Evolutionary conservation across 2,888 invertebrate genomes (phyloP).

Genomic region (Ophioninae sp.): DNA sequence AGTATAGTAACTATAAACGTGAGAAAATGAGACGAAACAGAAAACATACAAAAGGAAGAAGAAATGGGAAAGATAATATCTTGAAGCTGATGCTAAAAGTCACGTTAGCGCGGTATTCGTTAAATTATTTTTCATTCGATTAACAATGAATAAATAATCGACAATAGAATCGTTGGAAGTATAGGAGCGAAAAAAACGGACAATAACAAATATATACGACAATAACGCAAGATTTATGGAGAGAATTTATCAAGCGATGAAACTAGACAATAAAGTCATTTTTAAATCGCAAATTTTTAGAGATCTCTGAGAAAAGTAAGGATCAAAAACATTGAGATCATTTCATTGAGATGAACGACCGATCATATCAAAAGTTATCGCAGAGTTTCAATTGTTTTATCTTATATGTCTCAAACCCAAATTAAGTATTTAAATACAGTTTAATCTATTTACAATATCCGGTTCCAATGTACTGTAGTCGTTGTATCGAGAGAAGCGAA

Average conservation of each 20-base stretch:
- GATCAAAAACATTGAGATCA: constrained; percentile 20
- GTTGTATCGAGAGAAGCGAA: constrained; percentile 8
- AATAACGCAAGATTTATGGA: constrained; percentile 64
- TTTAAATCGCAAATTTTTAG: constrained; percentile 66
- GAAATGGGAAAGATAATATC: neutral
- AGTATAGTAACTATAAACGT: constrained; percentile 13
- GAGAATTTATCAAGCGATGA: constrained; percentile 49
- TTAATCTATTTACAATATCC: constrained; percentile 44
- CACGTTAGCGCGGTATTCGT: neutral
- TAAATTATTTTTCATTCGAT: neutral
- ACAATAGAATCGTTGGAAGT: constrained; percentile 19
- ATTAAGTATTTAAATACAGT: constrained; percentile 47
- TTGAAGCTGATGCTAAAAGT: neutral
- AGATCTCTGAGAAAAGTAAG: constrained; percentile 62
- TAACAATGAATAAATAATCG: neutral
- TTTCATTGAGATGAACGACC: constrained; percentile 32
- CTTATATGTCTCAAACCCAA: constrained; percentile 32
- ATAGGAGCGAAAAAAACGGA: constrained; percentile 24
- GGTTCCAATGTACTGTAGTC: constrained; percentile 23
- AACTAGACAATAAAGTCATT: constrained; percentile 58
- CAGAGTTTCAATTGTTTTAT: constrained; percentile 50
- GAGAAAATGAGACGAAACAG: neutral
- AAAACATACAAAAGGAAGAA: neutral
- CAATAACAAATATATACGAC: constrained; percentile 63
- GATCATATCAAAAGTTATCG: constrained; percentile 26